Evolutionary conservation across 2,888 invertebrate genomes (phyloP), one percentile per base, ranked within the genome.

Genomic region (Sturmia bella): DNA sequence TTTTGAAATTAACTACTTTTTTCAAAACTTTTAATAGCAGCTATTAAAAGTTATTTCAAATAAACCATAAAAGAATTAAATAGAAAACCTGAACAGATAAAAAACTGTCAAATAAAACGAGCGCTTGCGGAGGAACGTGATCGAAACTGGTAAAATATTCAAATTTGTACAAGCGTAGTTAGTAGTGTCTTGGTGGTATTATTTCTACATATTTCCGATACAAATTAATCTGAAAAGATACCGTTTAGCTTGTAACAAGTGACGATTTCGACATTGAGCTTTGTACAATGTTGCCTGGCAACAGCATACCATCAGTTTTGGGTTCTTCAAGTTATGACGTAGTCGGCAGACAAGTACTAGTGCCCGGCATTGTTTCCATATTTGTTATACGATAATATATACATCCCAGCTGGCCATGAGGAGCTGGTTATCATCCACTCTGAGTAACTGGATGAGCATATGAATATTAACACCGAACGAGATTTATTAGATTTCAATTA

Each of bases 231-330:
- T 15, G 21, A 13, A 64, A 68, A 59, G 24, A 17, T 15, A 17
- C 15, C 3, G n/a, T 45, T 45, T 1, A 6, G 1, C 7, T 0
- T 45, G 15, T 15, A 15, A 45, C 17, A 52, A 61, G 37, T 45
- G 21, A 15, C 41, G 21, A 76, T 63, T 66, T 75, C 80, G 57
- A 52, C 63, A 74, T 74, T 74, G 56, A 32, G 54, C 19, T 27
- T 13, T 9, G 19, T 24, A 56, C 59, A 79, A 61, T 79, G 72
- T 63, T 61, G 32, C 6, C 32, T 7, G 68, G 13, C 37, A 43
- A 37, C 37, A 17, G 43, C 15, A 61, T 69, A 13, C 13, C 24
- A 66, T 27, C 45, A 39, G 24, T 56, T 6, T 17, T 32, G 2
- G 24, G 12, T 32, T 32, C 32, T 32, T 3, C 32, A 32, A 32